Conservation (phyloP, 2,113 vertebrate species). For the Calidris pugnax region DNA sequence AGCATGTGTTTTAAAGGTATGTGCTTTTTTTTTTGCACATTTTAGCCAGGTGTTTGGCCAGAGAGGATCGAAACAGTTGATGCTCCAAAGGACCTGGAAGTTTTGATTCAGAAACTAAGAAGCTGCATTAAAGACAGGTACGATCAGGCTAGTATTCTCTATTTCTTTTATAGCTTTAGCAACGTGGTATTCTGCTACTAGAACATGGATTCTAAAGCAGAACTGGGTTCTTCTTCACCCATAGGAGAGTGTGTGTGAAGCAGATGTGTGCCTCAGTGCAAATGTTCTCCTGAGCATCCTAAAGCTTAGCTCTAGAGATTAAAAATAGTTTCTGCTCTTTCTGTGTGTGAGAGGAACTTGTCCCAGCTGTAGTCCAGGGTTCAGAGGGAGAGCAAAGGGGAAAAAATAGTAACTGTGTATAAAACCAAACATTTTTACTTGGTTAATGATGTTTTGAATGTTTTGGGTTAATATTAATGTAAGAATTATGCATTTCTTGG, state of each 20-base stretch:
- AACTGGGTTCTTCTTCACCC: background rate
- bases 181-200: rapidly evolving
- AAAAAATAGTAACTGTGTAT: background rate
- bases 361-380: background rate
- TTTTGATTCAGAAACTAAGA: background rate
- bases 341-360: background rate
- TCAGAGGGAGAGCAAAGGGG: background rate
- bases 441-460: background rate
- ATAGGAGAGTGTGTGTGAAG: background rate
- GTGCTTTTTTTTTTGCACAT: background rate
- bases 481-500: background rate
- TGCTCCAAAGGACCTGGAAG: background rate
- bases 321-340: background rate
- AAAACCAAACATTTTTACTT: background rate
- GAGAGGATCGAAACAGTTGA: background rate
- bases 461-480: background rate
- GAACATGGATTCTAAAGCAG: background rate
- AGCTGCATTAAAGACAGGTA: rapidly evolving
- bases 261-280: background rate
- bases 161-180: background rate
- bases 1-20: background rate
- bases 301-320: rapidly evolving
- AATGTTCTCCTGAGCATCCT: rapidly evolving
- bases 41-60: background rate
- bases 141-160: background rate